Conservation (phyloP, 2,113 vertebrate genomes). For the Mustela nigripes region DNA sequence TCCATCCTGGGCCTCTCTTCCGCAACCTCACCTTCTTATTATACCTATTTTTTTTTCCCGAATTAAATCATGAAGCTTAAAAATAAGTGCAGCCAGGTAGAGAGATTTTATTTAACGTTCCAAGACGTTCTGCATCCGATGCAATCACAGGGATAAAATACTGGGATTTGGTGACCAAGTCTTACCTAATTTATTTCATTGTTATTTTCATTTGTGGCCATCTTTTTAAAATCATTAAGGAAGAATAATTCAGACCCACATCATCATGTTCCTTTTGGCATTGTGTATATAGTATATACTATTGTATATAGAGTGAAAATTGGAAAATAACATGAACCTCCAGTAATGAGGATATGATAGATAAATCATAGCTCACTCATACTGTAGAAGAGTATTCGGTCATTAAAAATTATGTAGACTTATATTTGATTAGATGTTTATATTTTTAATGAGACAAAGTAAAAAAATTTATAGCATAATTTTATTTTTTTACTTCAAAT, state of each 20-base stretch:
- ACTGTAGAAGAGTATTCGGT: neutral
- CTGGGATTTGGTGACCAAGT: neutral
- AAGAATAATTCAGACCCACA: neutral
- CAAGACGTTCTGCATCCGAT: neutral
- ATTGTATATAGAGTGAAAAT: neutral
- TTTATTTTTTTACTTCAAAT: neutral
- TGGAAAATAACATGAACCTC: neutral
- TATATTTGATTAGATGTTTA: conserved; percentile 25
- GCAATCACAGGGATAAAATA: neutral
- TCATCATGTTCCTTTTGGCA: neutral
- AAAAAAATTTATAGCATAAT: neutral
- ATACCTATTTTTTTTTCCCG: neutral
- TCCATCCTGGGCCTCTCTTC: conserved; percentile 9
- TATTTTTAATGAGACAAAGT: neutral
- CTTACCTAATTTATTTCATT: neutral
- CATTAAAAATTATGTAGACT: neutral
- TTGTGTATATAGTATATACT: neutral
- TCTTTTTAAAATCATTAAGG: neutral
- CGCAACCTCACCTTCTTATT: neutral
- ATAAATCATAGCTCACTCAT: neutral
- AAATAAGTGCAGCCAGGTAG: neutral
- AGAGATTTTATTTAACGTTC: neutral
- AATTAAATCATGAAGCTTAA: neutral
- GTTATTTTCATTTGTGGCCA: conserved; percentile 7
- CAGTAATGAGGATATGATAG: neutral